Conservation (phyloP, 2,888 invertebrate species). For the Colostygia pectinataria region DNA sequence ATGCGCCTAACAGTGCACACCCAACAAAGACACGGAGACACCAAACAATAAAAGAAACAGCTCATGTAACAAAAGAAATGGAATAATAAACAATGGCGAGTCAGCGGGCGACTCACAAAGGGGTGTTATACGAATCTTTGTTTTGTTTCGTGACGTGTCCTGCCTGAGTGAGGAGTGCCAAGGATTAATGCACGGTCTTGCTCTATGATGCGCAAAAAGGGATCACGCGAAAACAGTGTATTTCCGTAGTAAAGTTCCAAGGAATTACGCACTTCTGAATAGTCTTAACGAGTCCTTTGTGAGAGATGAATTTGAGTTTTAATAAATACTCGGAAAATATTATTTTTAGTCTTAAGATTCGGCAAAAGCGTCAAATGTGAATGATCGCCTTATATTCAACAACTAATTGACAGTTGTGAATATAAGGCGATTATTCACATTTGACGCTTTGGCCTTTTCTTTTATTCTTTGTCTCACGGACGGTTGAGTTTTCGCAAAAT, state of each 20-base stretch:
- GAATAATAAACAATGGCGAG: slow-evolving; percentile 56
- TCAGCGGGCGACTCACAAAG: slow-evolving; percentile 60
- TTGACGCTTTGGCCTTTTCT: slow-evolving; percentile 63
- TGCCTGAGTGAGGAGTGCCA: slow-evolving; percentile 38
- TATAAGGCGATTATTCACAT: slow-evolving; percentile 48
- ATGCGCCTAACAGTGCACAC: slow-evolving; percentile 43
- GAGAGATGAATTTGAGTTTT: slow-evolving; percentile 12
- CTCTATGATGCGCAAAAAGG: slow-evolving; percentile 25
- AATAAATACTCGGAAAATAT: slow-evolving; percentile 15
- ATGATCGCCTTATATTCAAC: slow-evolving; percentile 46
- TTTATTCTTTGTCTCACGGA: slow-evolving; percentile 62
- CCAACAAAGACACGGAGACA: slow-evolving; percentile 52
- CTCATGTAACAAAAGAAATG: slow-evolving; percentile 60
- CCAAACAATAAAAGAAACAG: slow-evolving; percentile 59
- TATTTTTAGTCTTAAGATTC: slow-evolving; percentile 6
- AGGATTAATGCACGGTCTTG: slow-evolving; percentile 29
- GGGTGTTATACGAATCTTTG: slow-evolving; percentile 57
- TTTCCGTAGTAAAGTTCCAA: slow-evolving; percentile 26
- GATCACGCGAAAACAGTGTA: slow-evolving; percentile 17
- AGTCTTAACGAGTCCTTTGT: slow-evolving; percentile 22
- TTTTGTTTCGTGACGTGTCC: slow-evolving; percentile 55
- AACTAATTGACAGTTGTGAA: no score
- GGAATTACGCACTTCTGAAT: slow-evolving; percentile 20
- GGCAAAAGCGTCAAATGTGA: slow-evolving; percentile 50
- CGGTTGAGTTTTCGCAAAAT: slow-evolving; percentile 53